phyloP scores from a whole-genome alignment of 1,140 invertebrate genomes.

The Drosophila mauritiana region DNA sequence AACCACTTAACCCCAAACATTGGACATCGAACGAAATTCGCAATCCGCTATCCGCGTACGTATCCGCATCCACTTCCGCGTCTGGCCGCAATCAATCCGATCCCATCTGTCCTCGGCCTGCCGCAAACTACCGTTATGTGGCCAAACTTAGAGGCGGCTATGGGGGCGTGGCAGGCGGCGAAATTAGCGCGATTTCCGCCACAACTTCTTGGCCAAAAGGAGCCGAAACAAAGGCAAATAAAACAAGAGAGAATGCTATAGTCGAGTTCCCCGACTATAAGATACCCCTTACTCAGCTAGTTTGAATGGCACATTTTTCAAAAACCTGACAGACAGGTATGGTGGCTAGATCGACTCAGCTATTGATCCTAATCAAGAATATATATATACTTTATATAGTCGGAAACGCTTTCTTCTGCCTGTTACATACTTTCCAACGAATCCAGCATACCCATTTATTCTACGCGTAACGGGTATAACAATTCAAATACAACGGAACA shows the following conservation, averaged over 20 bases:
- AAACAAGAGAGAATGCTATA: not conserved
- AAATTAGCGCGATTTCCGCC: slow-evolving; percentile 76
- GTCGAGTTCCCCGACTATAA: no score
- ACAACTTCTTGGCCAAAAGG: slow-evolving; percentile 40
- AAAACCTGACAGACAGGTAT: no score
- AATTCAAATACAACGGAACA: not conserved
- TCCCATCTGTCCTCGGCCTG: slow-evolving; percentile 38
- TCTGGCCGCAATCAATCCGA: slow-evolving; percentile 39
- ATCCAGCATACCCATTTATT: no score
- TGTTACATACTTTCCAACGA: no score
- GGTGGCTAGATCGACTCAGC: no score
- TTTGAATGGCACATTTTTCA: no score
- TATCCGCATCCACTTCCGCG: slow-evolving; percentile 28
- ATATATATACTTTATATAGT: no score
- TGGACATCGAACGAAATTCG: slow-evolving; percentile 9
- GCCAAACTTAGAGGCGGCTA: slow-evolving; percentile 2
- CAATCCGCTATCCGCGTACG: slow-evolving; percentile 1
- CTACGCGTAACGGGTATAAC: no score
- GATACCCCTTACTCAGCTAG: no score
- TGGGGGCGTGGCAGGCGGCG: slow-evolving; percentile 40
- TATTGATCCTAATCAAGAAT: no score
- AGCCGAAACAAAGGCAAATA: slow-evolving; percentile 4
- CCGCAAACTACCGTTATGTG: slow-evolving; percentile 53
- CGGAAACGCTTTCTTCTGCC: no score
- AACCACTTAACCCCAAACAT: slow-evolving; percentile 11